These are phyloP conservation scores for Carcina quercana DNA, from an alignment of 2,888 invertebrate genomes.

Conservation along the genomic window DNA sequence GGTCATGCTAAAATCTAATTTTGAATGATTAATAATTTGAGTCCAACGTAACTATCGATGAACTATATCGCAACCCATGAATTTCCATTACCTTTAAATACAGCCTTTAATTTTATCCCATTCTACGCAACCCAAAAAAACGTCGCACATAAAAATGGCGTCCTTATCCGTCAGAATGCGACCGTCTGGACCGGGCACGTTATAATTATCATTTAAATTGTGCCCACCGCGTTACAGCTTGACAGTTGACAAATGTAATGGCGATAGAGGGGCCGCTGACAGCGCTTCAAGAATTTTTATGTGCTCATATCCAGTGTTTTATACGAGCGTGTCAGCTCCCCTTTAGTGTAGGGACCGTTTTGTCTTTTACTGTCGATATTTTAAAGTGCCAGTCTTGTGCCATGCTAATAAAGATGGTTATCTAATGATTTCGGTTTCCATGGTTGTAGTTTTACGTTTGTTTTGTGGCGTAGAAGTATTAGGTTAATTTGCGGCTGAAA, in stretches of 20 bases:
- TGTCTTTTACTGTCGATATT: slow-evolving; percentile 13
- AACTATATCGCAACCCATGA: too few relatives aligned
- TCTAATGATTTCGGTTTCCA: slow-evolving; percentile 3
- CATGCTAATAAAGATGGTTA: slow-evolving; percentile 14
- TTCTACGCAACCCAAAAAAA: slow-evolving; percentile 22
- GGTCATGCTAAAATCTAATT: too few relatives aligned
- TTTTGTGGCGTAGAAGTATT: not conserved
- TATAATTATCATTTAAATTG: slow-evolving; percentile 72
- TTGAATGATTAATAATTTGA: too few relatives aligned
- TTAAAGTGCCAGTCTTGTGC: slow-evolving; percentile 6
- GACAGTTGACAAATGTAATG: slow-evolving; percentile 73
- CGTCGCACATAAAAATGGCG: slow-evolving; percentile 22
- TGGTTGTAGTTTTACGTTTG: not conserved
- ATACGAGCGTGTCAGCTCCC: slow-evolving; percentile 60
- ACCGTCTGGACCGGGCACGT: slow-evolving; percentile 35
- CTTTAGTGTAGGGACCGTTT: slow-evolving; percentile 36
- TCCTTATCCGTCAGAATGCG: slow-evolving; percentile 28
- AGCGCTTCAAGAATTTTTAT: slow-evolving; percentile 69
- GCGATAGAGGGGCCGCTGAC: slow-evolving; percentile 55
- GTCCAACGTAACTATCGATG: too few relatives aligned
- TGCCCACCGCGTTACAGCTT: slow-evolving; percentile 58
- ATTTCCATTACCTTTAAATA: too few relatives aligned
- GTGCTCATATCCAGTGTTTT: slow-evolving; percentile 69
- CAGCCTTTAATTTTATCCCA: too few relatives aligned
- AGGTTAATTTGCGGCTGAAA: not conserved